Base-by-base conservation (phyloP, 2,113 vertebrate genomes). In the Oenanthe melanoleuca region DNA sequence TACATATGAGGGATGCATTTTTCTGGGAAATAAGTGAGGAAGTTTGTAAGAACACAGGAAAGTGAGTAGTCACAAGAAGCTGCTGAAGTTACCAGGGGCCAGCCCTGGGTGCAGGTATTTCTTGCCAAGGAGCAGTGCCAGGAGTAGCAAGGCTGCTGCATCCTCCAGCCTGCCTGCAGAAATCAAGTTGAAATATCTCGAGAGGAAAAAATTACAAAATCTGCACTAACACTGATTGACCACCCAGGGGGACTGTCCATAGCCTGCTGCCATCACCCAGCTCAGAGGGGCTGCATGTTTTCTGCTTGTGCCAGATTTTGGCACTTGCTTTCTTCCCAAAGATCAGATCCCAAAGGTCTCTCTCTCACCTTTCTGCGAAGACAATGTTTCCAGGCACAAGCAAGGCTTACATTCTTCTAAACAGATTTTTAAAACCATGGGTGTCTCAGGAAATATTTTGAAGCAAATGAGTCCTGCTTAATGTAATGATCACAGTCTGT, bases 191-290 rank as follows among this genome's bases (percentile, higher is more conserved):
- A 80, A 92, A 65, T 10, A 4, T 40, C 56, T 34, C 61, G 19
- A 72, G 65, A 63, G 38, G 15, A 50, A 83, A 74, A 80, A 80
- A 64, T 82, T 3, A 66, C 9, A 2, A 90, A 75, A 82, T 47
- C 29, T 71, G 28, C 57, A 18, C 34, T 79, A 75, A 42, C 8
- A 10, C 0, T 0, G 4, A 49, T 10, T 29, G 1, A 11, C 29
- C 1, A 1, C 29, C 34, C 6, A 0, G 8, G 18, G 45, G 23
- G 33, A 15, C 45, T 3, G 1, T 52, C 63, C 0, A 1, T 7
- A 69, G 14, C 49, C 63, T 64, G n/a, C 69, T 72, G 85, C 67
- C 1, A 0, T 56, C 8, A 6, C 20, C 55, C 60, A 65, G 40
- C 81, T 87, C 14, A 5, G 29, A 83, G 21, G 23, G 29, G 19